These are phyloP conservation scores for Lethenteron camtschaticum DNA, from an alignment of 2,113 vertebrate genomes.

Conservation along the genomic window DNA sequence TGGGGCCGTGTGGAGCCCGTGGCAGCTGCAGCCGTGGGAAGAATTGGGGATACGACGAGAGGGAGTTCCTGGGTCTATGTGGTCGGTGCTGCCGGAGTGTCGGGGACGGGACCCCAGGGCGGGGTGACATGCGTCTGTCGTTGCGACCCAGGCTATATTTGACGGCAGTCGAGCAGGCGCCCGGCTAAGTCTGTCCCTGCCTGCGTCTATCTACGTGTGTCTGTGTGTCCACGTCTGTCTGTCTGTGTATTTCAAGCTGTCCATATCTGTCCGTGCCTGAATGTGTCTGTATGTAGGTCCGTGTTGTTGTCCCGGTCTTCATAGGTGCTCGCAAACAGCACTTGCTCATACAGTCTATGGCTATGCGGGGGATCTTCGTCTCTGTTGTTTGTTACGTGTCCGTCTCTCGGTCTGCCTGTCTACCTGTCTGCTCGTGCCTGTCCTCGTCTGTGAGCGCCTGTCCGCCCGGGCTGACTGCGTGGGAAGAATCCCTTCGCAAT, in stretches of 20 bases:
- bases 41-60: no score
- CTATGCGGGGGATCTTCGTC: not conserved
- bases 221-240: not conserved
- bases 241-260: slow-evolving; percentile 4
- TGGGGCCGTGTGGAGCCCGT: no score
- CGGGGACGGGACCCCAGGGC: no score
- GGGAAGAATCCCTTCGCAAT: not conserved
- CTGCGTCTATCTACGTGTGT: not conserved
- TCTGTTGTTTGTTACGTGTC: not conserved
- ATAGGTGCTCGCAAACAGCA: not conserved
- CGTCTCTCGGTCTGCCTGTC: not conserved
- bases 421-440: not conserved
- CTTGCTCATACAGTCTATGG: not conserved
- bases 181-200: no score
- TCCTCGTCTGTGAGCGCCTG: not conserved
- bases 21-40: no score
- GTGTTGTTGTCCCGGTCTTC: not conserved
- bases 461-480: not conserved
- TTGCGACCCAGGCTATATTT: no score
- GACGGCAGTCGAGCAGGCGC: no score
- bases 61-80: no score
- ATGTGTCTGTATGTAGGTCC: not conserved
- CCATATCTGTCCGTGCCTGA: not conserved
- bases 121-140: no score
- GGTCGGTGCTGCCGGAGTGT: no score